Evolutionary conservation across 1,140 invertebrate species (phyloP), one percentile per base, ranked within the genome.

Genomic region (Teleopsis dalmanni): DNA sequence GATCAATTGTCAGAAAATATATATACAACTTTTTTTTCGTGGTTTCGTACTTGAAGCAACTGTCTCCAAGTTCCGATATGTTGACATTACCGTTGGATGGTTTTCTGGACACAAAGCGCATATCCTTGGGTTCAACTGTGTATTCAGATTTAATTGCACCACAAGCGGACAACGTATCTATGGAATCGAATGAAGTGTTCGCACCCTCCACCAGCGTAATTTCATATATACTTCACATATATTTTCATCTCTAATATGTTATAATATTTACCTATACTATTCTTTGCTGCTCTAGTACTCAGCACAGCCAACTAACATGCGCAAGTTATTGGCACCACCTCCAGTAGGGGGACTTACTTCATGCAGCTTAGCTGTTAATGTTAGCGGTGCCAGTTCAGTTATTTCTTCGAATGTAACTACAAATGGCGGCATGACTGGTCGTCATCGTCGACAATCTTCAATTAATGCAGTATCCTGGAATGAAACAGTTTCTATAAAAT

Each of bases 1-100:
- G 19, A 31, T 14, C 9, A 3, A 14, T 8, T 31, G 33, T n/a
- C 5, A 19, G 33, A 35, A 9, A 34, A 34, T 10, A 27, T 36
- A 16, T 14, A n/a, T 31, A 23, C 21, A 35, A 31, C 11, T 26
- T 35, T 34, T 26, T 3, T 29, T 3, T 14, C n/a, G n/a, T n/a
- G n/a, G 16, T 26, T n/a, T 19, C 9, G 8, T 16, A n/a, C 34
- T 9, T 19, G 5, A 64, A 81, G 55, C 76, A 82, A 1, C 85
- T 85, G 0, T 88, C 89, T 0, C 88, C 88, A 0, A 88, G 85
- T 55, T 91, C 88, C 2, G 88, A 89, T 0, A 77, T 87, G 2
- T 81, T 88, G 74, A 88, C 88, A 1, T 80, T 84, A 11, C 87
- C 87, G 3, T 77, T 91, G 3, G 89, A 92, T 47, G 87, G 83